Conservation (phyloP, 2,888 invertebrate species). For the Drosophila birchii region DNA sequence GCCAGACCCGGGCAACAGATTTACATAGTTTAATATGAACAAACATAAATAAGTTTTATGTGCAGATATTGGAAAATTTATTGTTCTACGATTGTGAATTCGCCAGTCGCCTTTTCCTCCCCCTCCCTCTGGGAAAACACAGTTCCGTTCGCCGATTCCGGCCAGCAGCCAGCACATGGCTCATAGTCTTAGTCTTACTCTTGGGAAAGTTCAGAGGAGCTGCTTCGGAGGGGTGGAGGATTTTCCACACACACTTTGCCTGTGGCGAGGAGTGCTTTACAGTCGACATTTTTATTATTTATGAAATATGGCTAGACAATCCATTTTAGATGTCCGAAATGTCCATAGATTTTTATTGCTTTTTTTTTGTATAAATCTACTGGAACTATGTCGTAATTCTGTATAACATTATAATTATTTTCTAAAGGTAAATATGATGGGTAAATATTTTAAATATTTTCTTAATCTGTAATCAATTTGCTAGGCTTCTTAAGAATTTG, state of each 20-base stretch:
- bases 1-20: constrained; percentile 41
- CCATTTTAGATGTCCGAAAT: constrained; percentile 23
- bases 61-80: constrained; percentile 67
- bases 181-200: constrained; percentile 17
- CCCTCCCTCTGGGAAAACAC: constrained; percentile 38
- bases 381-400: background rate
- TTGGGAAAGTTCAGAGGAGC: constrained; percentile 20
- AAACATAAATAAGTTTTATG: constrained; percentile 72
- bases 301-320: constrained; percentile 61
- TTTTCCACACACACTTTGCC: constrained; percentile 22
- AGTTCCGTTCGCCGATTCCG: constrained; percentile 35
- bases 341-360: constrained; percentile 25
- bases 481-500: background rate
- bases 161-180: constrained; percentile 24
- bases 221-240: background rate
- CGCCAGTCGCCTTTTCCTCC: constrained; percentile 37
- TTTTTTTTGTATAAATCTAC: background rate
- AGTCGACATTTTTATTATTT: constrained; percentile 77
- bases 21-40: constrained; percentile 58
- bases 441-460: background rate
- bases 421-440: background rate
- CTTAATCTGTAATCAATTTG: background rate
- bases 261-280: constrained; percentile 58
- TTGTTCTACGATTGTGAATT: constrained; percentile 53
- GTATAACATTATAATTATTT: background rate